Base-by-base conservation (phyloP, 2,888 invertebrate genomes). In the Lordiphosa andalusiaca region DNA sequence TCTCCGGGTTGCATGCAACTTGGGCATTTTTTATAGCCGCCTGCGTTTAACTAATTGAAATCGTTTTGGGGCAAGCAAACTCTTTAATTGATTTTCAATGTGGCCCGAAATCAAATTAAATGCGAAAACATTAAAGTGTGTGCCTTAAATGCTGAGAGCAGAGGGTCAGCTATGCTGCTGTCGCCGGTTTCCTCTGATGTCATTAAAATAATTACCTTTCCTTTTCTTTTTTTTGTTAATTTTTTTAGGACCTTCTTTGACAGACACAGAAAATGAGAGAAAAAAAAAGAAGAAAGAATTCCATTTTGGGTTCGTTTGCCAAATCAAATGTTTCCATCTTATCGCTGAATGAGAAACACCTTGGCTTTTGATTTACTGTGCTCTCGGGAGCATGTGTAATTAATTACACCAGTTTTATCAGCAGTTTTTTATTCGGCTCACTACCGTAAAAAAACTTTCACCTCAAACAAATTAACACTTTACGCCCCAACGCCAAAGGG, bases 41-140 rank as follows among this genome's bases (percentile, higher is more conserved):
- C 59, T 60, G 61, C 68, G 74, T 58, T 84, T 62, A 73, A 81
- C 78, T 78, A 83, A 78, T 82, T 78, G 80, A 78, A 78, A 78
- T 83, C 72, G 61, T 83, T 75, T 53, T 54, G 44, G 40, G 67
- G 38, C 50, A 41, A 36, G 39, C 33, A 50, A 23, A 36, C 19
- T 44, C 13, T 61, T 70, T 67, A 75, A 73, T 80, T 72, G 56
- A 63, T 69, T 62, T 61, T 69, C 66, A 61, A 71, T 74, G 30
- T 30, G 10, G 30, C 30, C 30, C 30, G 7, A 30, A 30, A 30
- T 30, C 30, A 30, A 30, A 30, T 30, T 30, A 30, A 25, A 67
- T 57, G 63, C 59, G 49, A 67, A 71, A 64, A 60, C 59, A 67
- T 75, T 70, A 58, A 54, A 67, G 63, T 67, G 65, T 57, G 50